These are phyloP conservation scores for Hirtodrosophila duncani DNA, from an alignment of 2,888 invertebrate species.

Conservation along the genomic window DNA sequence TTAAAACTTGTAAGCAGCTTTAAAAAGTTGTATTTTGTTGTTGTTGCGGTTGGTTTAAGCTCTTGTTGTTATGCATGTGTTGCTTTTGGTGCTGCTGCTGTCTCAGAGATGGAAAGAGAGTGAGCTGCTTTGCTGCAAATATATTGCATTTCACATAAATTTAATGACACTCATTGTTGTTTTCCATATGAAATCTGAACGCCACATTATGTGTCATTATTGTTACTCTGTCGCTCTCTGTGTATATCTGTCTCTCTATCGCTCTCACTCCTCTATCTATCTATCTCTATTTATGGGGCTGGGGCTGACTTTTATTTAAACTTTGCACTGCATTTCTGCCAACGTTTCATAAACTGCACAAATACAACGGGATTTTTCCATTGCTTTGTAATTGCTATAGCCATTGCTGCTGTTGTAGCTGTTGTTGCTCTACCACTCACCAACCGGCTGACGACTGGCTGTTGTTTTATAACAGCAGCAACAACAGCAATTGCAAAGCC, in stretches of 20 bases:
- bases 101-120: no score
- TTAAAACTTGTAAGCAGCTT: conserved; percentile 13
- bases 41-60: no score
- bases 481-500: conserved; percentile 30
- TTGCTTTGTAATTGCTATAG: conserved; percentile 56
- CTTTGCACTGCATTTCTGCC: conserved; percentile 33
- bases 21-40: conserved; percentile 7
- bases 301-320: conserved; percentile 30
- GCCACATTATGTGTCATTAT: conserved; percentile 9
- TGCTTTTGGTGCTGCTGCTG: no score
- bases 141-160: no score
- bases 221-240: not conserved
- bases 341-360: conserved; percentile 38
- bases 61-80: no score
- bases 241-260: not conserved
- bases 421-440: conserved; percentile 20
- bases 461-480: conserved; percentile 26
- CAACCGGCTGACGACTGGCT: conserved; percentile 23
- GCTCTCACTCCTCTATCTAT: not conserved
- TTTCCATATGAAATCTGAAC: conserved; percentile 22
- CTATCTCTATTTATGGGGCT: conserved; percentile 1
- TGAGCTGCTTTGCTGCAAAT: no score
- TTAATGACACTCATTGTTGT: conserved; percentile 24
- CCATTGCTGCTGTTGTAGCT: conserved; percentile 30
- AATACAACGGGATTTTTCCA: conserved; percentile 60